Evolutionary conservation across 2,113 vertebrate species (phyloP).

Genomic region (Strix aluco): DNA sequence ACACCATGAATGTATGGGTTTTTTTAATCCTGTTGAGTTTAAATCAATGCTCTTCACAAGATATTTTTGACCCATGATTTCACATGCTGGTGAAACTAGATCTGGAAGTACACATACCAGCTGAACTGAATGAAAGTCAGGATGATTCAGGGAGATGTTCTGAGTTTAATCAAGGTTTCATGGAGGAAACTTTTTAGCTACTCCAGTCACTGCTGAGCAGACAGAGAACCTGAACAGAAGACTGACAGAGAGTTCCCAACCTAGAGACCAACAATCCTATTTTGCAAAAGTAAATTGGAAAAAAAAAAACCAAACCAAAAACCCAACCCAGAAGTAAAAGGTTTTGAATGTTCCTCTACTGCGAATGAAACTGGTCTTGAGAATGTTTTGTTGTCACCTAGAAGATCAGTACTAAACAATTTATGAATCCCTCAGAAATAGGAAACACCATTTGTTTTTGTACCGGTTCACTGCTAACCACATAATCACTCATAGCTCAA

Average conservation of each 20-base stretch:
- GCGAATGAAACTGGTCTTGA: neutral
- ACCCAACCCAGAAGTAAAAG: neutral
- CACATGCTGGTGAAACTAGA: neutral
- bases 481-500: neutral
- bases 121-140: neutral
- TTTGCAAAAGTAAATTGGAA: neutral
- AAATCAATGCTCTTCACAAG: neutral
- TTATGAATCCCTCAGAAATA: neutral
- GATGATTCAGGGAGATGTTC: neutral
- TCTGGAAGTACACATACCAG: neutral
- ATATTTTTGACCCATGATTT: neutral
- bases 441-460: neutral
- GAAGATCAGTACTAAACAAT: neutral
- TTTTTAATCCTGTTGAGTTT: neutral
- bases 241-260: neutral
- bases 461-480: neutral
- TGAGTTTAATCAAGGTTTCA: neutral
- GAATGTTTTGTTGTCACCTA: neutral
- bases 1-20: neutral
- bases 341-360: neutral
- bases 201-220: neutral
- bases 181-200: neutral
- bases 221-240: neutral
- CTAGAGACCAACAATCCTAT: neutral
- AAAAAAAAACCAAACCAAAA: neutral